Conservation (phyloP, 2,888 invertebrate genomes). For the Pollenia labialis region DNA sequence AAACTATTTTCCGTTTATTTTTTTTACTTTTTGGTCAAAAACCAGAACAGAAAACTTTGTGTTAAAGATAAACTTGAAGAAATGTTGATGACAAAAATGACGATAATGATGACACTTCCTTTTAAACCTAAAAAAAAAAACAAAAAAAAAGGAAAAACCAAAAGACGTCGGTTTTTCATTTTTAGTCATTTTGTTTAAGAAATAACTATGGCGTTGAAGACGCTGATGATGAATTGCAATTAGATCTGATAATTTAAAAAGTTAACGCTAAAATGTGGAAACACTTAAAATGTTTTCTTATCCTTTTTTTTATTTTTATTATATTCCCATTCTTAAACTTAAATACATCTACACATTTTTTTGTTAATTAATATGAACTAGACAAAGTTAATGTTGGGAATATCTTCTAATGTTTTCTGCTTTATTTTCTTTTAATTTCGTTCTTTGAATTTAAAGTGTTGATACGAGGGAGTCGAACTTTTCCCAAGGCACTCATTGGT, state of each 20-base stretch:
- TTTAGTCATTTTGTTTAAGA: slow-evolving; percentile 33
- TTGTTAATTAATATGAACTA: too few relatives aligned
- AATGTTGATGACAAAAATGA: slow-evolving; percentile 67
- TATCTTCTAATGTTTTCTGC: slow-evolving; percentile 8
- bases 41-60: slow-evolving; percentile 47
- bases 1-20: slow-evolving; percentile 69
- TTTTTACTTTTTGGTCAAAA: slow-evolving; percentile 57
- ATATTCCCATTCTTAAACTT: too few relatives aligned
- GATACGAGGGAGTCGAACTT: slow-evolving; percentile 85
- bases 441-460: slow-evolving; percentile 81
- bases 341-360: too few relatives aligned
- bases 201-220: slow-evolving; percentile 31
- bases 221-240: slow-evolving; percentile 75
- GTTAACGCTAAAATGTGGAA: slow-evolving; percentile 60
- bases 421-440: neutral
- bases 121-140: slow-evolving; percentile 5
- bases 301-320: slow-evolving; percentile 3
- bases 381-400: neutral
- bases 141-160: neutral
- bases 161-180: slow-evolving; percentile 1
- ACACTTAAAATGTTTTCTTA: slow-evolving; percentile 15
- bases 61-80: slow-evolving; percentile 57
- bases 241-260: slow-evolving; percentile 61
- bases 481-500: slow-evolving; percentile 86
- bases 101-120: slow-evolving; percentile 70